Evolutionary conservation across 2,113 vertebrate genomes (phyloP).

Genomic region (Engraulis encrasicolus): DNA sequence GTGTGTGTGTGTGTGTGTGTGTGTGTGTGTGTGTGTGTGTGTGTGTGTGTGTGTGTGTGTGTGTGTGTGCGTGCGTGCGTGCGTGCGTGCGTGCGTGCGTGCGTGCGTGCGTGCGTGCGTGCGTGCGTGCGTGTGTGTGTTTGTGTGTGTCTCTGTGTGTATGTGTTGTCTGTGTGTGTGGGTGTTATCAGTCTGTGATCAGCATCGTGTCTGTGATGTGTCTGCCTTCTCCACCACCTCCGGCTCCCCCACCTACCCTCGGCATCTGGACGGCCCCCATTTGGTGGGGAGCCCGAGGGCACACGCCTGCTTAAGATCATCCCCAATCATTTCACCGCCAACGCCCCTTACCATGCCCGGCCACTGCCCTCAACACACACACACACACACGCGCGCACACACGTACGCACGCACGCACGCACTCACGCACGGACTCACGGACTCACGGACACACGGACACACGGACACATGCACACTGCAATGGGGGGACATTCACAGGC

Average conservation of each 20-base stretch:
- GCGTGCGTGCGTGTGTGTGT: neutral
- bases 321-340: neutral
- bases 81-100: neutral
- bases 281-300: neutral
- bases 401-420: no score
- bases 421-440: no score
- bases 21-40: neutral
- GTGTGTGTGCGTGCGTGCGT: neutral
- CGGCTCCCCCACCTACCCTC: neutral
- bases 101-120: neutral
- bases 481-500: no score
- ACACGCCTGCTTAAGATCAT: neutral
- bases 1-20: neutral
- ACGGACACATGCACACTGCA: no score
- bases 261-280: neutral
- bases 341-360: no score
- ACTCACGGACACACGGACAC: no score
- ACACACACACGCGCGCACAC: no score
- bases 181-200: slow-evolving; percentile 39
- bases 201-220: neutral
- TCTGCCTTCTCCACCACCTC: neutral
- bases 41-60: neutral
- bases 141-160: slow-evolving; percentile 12
- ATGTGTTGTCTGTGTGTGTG: neutral
- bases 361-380: no score